phyloP scores from a whole-genome alignment of 2,113 vertebrate genomes.

The Ranitomeya imitator region DNA sequence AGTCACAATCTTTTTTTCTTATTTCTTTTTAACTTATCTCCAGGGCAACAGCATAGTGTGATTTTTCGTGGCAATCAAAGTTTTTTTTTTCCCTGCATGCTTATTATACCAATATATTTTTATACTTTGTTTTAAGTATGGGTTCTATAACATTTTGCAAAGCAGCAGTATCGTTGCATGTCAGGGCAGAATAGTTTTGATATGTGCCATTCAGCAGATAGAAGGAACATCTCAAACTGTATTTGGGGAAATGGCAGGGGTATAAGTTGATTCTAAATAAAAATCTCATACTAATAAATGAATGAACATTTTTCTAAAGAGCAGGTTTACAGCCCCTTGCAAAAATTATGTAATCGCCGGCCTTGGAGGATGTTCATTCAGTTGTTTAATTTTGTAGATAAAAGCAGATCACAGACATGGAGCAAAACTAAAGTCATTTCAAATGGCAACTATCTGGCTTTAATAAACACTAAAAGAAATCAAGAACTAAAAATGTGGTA shows the following conservation, averaged over 20 bases:
- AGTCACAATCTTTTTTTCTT: conserved; percentile 73
- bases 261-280: neutral
- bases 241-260: neutral
- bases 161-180: too few relatives aligned
- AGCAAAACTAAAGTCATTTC: too few relatives aligned
- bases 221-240: neutral
- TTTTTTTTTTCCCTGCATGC: conserved; percentile 72
- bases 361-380: too few relatives aligned
- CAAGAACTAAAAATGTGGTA: too few relatives aligned
- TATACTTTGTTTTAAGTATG: conserved; percentile 73
- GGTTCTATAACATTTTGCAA: conserved; percentile 4
- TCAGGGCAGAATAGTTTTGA: neutral
- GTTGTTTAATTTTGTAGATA: too few relatives aligned
- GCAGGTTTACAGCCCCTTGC: too few relatives aligned
- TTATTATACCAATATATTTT: conserved; percentile 81
- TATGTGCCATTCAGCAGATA: neutral
- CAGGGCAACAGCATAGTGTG: conserved; percentile 79
- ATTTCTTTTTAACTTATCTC: conserved; percentile 83
- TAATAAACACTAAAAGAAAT: too few relatives aligned
- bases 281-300: neutral
- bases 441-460: too few relatives aligned
- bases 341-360: too few relatives aligned
- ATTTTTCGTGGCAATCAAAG: conserved; percentile 76
- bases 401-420: too few relatives aligned
- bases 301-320: too few relatives aligned